Conservation (phyloP, 2,113 vertebrate genomes). For the Vulpes lagopus region DNA sequence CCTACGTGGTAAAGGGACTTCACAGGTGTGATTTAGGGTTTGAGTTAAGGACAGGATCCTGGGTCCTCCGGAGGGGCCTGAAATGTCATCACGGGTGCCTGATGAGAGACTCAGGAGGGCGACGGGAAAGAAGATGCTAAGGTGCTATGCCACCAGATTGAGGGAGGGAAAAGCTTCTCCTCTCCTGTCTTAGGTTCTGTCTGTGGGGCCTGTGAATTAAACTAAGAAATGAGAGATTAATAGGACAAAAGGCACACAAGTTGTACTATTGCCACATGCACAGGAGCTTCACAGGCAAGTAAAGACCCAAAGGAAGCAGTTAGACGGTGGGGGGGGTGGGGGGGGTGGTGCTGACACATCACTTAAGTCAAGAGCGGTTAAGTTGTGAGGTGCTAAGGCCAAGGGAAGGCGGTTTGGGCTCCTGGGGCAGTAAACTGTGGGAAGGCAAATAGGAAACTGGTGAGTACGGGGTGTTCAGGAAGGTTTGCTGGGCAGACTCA, state of each 20-base stretch:
- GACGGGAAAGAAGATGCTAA: neutral
- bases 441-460: neutral
- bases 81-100: neutral
- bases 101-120: neutral
- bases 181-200: neutral
- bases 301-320: neutral
- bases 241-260: neutral
- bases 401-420: neutral
- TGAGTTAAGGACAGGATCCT: neutral
- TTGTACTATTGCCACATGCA: neutral
- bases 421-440: neutral
- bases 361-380: neutral
- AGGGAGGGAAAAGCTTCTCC: no score
- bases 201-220: neutral
- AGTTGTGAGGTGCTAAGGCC: neutral
- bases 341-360: no score
- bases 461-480: neutral
- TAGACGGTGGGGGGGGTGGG: neutral
- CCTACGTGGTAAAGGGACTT: fast-evolving
- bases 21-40: neutral
- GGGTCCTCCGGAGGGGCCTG: neutral
- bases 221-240: neutral
- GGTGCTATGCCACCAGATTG: fast-evolving
- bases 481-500: neutral
- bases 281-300: neutral